Conservation (phyloP, 2,797 vertebrate genomes). For the Sciaenops ocellatus region DNA sequence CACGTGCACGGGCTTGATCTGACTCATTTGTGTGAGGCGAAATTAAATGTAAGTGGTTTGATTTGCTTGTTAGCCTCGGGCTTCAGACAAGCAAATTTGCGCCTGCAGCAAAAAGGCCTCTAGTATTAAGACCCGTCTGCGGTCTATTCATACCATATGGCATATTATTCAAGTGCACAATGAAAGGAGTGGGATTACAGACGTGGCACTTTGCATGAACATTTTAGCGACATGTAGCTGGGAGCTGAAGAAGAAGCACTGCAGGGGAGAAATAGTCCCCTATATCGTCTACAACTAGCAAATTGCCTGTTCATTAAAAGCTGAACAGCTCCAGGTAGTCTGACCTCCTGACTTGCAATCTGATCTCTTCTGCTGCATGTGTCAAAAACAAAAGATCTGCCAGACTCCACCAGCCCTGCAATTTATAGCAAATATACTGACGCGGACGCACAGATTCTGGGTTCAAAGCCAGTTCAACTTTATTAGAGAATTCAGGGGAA, state of each 20-base stretch:
- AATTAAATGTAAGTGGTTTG: slow-evolving; percentile 42
- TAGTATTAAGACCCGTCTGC: slow-evolving; percentile 28
- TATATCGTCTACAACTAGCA: neutral
- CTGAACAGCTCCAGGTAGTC: slow-evolving; percentile 9
- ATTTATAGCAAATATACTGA: slow-evolving; percentile 25
- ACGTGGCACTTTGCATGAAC: neutral
- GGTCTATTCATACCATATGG: slow-evolving; percentile 24
- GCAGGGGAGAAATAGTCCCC: neutral
- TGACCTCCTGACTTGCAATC: slow-evolving; percentile 25
- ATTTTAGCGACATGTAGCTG: neutral
- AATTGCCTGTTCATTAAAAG: slow-evolving; percentile 19
- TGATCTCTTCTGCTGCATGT: slow-evolving; percentile 2
- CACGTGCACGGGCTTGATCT: slow-evolving; percentile 28
- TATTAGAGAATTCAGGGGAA: slow-evolving; percentile 70
- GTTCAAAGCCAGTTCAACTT: slow-evolving; percentile 69
- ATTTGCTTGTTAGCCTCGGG: slow-evolving; percentile 54
- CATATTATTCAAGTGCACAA: slow-evolving; percentile 3
- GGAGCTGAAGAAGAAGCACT: neutral
- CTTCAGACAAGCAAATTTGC: slow-evolving; percentile 48
- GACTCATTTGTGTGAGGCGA: slow-evolving; percentile 31
- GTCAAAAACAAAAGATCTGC: slow-evolving; percentile 17
- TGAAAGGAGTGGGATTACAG: neutral
- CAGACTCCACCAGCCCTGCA: slow-evolving; percentile 2
- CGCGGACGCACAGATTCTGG: slow-evolving; percentile 15
- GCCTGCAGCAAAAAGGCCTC: slow-evolving; percentile 50